Evolutionary conservation across 2,113 vertebrate species (phyloP).

Genomic region (Callipepla californica): DNA sequence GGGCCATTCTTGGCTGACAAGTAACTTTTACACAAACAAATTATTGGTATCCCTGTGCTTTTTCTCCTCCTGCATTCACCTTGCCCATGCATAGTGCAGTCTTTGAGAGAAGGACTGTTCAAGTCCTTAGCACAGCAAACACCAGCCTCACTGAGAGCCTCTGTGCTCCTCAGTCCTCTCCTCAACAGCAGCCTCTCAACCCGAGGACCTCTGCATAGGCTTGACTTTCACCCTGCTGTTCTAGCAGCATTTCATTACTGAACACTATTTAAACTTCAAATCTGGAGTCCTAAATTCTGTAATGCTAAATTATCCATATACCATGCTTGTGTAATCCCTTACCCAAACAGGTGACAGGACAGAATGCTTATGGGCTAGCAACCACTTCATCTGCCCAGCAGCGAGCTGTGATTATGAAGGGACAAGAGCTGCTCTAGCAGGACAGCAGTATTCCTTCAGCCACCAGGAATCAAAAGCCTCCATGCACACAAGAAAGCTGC

Average conservation of each 20-base stretch:
- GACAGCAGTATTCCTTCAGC: accelerated
- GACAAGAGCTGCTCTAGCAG: background rate
- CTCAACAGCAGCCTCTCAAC: background rate
- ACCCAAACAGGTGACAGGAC: background rate
- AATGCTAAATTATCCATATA: background rate
- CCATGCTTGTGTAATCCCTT: background rate
- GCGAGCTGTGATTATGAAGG: background rate
- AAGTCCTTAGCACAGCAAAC: background rate
- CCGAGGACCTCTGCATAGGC: accelerated
- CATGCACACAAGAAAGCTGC: background rate
- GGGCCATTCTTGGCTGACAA: background rate
- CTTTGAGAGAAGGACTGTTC: background rate
- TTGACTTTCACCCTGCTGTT: background rate
- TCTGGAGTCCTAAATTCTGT: background rate
- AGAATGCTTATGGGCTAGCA: background rate
- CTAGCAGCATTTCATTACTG: background rate
- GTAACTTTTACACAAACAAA: slow-evolving; percentile 19
- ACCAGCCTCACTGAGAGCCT: background rate
- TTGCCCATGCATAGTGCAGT: background rate
- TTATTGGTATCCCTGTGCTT: background rate
- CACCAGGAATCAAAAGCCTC: background rate
- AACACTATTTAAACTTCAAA: background rate
- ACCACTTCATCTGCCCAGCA: background rate
- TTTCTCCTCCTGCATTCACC: background rate
- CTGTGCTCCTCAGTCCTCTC: background rate